phyloP scores from a whole-genome alignment of 2,113 vertebrate genomes.

The Pteruthius melanotis region DNA sequence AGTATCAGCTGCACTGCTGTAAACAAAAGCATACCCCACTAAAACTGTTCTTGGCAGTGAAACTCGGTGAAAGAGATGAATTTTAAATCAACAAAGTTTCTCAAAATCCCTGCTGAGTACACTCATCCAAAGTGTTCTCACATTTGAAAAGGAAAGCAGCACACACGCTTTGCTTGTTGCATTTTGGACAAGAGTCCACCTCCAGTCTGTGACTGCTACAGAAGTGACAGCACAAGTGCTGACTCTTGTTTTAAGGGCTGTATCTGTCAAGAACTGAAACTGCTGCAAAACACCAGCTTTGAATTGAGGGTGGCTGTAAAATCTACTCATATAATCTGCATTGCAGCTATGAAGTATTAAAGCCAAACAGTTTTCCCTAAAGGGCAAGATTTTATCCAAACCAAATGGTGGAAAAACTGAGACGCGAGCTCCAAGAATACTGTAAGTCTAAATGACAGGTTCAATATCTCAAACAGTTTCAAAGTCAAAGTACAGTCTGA shows the following conservation, averaged over 20 bases:
- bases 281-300: neutral
- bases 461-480: neutral
- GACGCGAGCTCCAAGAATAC: neutral
- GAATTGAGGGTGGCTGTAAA: neutral
- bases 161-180: neutral
- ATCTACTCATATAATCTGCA: neutral
- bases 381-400: neutral
- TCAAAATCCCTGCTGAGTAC: neutral
- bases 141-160: neutral
- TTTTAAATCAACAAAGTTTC: neutral
- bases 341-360: neutral
- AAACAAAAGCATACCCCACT: neutral
- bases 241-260: neutral
- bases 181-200: neutral
- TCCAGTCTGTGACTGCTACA: neutral
- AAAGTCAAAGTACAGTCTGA: neutral
- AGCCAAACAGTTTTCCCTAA: constrained; percentile 1
- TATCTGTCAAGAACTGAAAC: neutral
- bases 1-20: neutral
- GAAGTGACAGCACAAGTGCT: neutral
- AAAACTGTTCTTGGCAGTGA: neutral
- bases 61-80: neutral
- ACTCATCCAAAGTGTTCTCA: neutral
- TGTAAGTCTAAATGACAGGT: neutral
- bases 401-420: constrained; percentile 5